Percentiles rank a stretch among this genome's conserved stretches.
Evolutionary conservation across 2,888 invertebrate genomes (phyloP).

Genomic region (Drosophila mimica): DNA sequence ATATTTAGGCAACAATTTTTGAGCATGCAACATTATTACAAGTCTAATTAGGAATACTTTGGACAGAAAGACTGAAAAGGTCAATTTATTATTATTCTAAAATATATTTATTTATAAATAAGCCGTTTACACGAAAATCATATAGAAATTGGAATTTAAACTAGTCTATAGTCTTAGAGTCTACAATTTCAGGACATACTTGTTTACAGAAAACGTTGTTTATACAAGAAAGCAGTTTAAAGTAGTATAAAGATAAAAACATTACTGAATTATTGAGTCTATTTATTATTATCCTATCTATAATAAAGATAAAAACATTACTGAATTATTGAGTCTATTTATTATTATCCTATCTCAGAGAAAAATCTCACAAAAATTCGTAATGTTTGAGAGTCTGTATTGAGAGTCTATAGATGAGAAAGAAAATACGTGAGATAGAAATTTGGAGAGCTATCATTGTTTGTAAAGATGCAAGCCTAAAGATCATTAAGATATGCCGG

Average conservation of each 20-base stretch:
- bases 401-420: not conserved
- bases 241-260: too few relatives aligned
- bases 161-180: not conserved
- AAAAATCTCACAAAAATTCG: not conserved
- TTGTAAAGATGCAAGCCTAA: not conserved
- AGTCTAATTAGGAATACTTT: not conserved
- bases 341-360: not conserved
- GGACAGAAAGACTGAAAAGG: accelerated
- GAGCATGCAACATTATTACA: too few relatives aligned
- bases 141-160: not conserved
- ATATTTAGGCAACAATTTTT: not conserved
- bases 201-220: not conserved
- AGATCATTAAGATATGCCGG: not conserved
- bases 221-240: not conserved
- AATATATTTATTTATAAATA: not conserved
- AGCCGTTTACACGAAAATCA: not conserved
- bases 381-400: not conserved
- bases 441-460: not conserved
- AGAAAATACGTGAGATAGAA: not conserved
- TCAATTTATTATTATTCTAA: not conserved
- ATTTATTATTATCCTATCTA: not conserved
- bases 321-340: too few relatives aligned
- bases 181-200: not conserved
- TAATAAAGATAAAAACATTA: too few relatives aligned
- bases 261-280: too few relatives aligned